Evolutionary conservation across 1,140 invertebrate species (phyloP).

Genomic region (Cotesia typhae): DNA sequence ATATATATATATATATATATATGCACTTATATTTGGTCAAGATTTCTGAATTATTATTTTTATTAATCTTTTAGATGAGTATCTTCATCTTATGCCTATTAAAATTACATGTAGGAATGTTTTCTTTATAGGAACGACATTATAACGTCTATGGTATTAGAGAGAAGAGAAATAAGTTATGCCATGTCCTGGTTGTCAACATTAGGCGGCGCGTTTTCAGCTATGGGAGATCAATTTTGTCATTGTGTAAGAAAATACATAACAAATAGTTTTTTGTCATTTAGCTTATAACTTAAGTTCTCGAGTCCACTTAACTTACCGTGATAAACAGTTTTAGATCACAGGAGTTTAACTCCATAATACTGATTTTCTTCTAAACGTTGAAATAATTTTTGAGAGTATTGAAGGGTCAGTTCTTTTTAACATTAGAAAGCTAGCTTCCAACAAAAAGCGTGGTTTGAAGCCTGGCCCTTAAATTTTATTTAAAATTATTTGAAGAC

Average conservation of each 20-base stretch:
- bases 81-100: slow-evolving; percentile 12
- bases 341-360: too few relatives aligned
- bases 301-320: too few relatives aligned
- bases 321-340: too few relatives aligned
- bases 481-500: too few relatives aligned
- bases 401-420: too few relatives aligned
- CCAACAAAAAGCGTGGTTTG: too few relatives aligned
- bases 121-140: slow-evolving; percentile 56
- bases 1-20: slow-evolving; percentile 10
- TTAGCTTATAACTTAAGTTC: too few relatives aligned
- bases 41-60: slow-evolving; percentile 14
- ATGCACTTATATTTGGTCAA: background rate
- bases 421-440: too few relatives aligned
- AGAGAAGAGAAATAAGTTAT: slow-evolving; percentile 81
- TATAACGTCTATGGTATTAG: slow-evolving; percentile 64
- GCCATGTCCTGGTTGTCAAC: slow-evolving; percentile 95
- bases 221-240: slow-evolving; percentile 85
- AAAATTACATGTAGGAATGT: background rate
- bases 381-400: too few relatives aligned
- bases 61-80: slow-evolving; percentile 23
- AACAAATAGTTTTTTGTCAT: slow-evolving; percentile 21
- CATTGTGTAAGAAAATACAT: slow-evolving; percentile 74
- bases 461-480: too few relatives aligned
- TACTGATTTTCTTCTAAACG: too few relatives aligned
- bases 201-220: slow-evolving; percentile 92